phyloP scores from a whole-genome alignment of 2,113 vertebrate species.

The Sprattus sprattus region DNA sequence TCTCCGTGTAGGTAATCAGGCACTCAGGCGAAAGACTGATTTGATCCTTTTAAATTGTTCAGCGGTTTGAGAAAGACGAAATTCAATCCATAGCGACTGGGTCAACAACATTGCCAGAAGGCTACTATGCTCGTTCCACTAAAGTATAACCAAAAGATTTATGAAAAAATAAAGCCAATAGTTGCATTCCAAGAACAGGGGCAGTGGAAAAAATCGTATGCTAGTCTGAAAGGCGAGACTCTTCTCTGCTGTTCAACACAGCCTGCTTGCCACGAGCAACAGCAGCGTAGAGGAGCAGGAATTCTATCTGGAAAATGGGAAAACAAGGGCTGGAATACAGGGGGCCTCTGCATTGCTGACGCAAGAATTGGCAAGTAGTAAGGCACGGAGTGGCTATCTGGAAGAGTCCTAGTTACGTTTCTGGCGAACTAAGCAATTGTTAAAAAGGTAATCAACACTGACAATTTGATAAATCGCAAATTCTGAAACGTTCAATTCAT shows the following conservation, averaged over 20 bases:
- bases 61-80: slow-evolving; percentile 51
- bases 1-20: slow-evolving; percentile 24
- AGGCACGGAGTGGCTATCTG: background rate
- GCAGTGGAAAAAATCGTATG: slow-evolving; percentile 14
- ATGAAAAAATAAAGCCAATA: slow-evolving; percentile 5
- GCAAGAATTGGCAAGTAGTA: slow-evolving; percentile 32
- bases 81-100: slow-evolving; percentile 71
- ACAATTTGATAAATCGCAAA: too few relatives aligned
- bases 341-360: background rate
- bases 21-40: slow-evolving; percentile 55
- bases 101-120: slow-evolving; percentile 10
- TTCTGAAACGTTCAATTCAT: too few relatives aligned
- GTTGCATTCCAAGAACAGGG: background rate
- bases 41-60: slow-evolving; percentile 64
- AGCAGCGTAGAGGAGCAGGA: slow-evolving; percentile 69
- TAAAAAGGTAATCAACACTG: background rate
- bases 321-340: slow-evolving; percentile 68
- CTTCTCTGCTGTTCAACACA: slow-evolving; percentile 57
- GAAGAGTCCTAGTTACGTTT: background rate
- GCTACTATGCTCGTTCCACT: slow-evolving; percentile 37
- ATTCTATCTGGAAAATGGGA: slow-evolving; percentile 63
- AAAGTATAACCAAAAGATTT: slow-evolving; percentile 8
- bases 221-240: slow-evolving; percentile 15
- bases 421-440: background rate
- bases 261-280: slow-evolving; percentile 61